Evolutionary conservation across 2,888 invertebrate species (phyloP).

Genomic region (Lithophane semibrunnea): DNA sequence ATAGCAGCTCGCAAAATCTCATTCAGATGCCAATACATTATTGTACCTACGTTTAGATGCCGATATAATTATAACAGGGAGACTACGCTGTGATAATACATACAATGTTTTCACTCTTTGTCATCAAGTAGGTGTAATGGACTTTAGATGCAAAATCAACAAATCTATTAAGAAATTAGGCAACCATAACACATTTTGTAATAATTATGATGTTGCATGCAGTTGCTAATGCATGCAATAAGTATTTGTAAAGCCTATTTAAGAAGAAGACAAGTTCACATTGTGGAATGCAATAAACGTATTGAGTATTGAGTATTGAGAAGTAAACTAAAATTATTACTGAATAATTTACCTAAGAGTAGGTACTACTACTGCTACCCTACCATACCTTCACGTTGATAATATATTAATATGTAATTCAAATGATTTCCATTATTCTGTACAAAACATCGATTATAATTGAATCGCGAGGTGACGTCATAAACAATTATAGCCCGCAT

Average conservation of each 20-base stretch:
- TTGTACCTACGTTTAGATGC: slow-evolving; percentile 48
- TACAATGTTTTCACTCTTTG: slow-evolving; percentile 47
- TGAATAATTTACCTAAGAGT: not conserved
- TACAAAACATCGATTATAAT: slow-evolving; percentile 48
- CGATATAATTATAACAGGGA: slow-evolving; percentile 24
- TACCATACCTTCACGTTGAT: not conserved
- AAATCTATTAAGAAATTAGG: slow-evolving; percentile 7
- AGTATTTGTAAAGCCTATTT: too few relatives aligned
- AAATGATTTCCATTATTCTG: slow-evolving; percentile 35
- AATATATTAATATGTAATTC: slow-evolving; percentile 20
- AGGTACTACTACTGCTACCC: not conserved
- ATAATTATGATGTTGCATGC: not conserved
- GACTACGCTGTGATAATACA: slow-evolving; percentile 37
- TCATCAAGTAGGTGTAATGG: slow-evolving; percentile 23
- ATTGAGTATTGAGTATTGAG: too few relatives aligned
- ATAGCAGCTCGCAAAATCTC: slow-evolving; percentile 77
- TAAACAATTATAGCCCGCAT: slow-evolving; percentile 62
- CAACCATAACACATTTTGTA: not conserved
- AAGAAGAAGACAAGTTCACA: too few relatives aligned
- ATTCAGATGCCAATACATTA: slow-evolving; percentile 79
- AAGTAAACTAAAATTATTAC: not conserved
- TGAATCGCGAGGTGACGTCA: slow-evolving; percentile 51
- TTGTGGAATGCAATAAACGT: too few relatives aligned
- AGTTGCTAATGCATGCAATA: not conserved
- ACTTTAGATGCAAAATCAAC: slow-evolving; percentile 13